These are phyloP conservation scores for Pelodytes ibericus DNA, from an alignment of 2,797 vertebrate species.

Conservation along the genomic window DNA sequence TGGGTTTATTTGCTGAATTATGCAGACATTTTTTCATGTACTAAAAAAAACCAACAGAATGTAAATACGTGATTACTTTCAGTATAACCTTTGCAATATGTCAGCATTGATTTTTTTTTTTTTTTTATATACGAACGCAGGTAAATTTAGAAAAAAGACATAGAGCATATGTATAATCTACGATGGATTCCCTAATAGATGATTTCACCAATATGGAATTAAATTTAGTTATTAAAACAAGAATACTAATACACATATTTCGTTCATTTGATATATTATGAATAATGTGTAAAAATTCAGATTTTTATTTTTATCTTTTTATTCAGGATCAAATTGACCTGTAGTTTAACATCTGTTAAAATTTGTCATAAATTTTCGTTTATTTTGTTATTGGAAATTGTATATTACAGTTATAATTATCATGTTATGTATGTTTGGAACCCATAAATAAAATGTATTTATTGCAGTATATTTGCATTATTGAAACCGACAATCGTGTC, in stretches of 20 bases:
- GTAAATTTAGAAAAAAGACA: constrained; percentile 12
- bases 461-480: too few relatives aligned
- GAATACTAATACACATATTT: not conserved
- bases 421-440: too few relatives aligned
- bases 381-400: too few relatives aligned
- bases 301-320: too few relatives aligned
- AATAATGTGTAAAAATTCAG: too few relatives aligned
- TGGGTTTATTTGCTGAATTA: constrained; percentile 43
- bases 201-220: not conserved
- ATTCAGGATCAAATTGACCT: too few relatives aligned
- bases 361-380: too few relatives aligned
- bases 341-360: too few relatives aligned
- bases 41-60: constrained; percentile 13
- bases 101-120: constrained; percentile 34
- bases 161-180: constrained; percentile 19
- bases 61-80: constrained; percentile 39
- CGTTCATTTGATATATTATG: not conserved
- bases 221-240: not conserved
- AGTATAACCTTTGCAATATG: constrained; percentile 42
- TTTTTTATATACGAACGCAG: constrained; percentile 13
- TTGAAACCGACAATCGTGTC: too few relatives aligned
- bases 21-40: constrained; percentile 18
- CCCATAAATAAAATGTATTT: too few relatives aligned
- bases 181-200: not conserved
- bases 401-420: too few relatives aligned